These are phyloP conservation scores for Plectus sambesii DNA, from an alignment of 1,140 invertebrate species.

Conservation along the genomic window DNA sequence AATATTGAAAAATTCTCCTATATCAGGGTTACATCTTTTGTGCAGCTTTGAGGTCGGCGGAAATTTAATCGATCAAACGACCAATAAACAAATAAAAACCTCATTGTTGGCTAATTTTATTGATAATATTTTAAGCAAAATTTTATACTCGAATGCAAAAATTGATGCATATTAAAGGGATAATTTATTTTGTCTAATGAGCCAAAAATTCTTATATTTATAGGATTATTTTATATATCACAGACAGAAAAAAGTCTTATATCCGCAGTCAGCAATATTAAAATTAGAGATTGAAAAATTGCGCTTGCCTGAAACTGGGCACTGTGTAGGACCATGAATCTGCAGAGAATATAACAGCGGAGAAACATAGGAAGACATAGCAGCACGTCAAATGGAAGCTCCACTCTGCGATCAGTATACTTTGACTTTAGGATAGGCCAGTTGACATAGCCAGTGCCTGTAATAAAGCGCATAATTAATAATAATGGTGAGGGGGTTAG, in stretches of 20 bases:
- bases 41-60: too few relatives aligned
- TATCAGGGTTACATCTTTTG: too few relatives aligned
- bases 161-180: constrained; percentile 4
- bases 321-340: constrained; percentile 96
- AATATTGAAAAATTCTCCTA: too few relatives aligned
- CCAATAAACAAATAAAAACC: too few relatives aligned
- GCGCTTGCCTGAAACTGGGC: constrained; percentile 68
- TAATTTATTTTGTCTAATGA: constrained; percentile 4
- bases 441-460: constrained; percentile 16
- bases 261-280: constrained; percentile 1
- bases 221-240: too few relatives aligned
- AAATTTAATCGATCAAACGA: too few relatives aligned
- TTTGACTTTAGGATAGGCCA: constrained; percentile 24
- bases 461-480: constrained; percentile 14
- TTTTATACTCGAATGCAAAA: not conserved
- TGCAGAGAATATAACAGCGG: constrained; percentile 91
- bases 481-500: not conserved
- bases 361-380: constrained; percentile 98
- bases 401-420: constrained; percentile 6
- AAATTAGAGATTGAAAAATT: not conserved
- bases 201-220: too few relatives aligned
- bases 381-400: constrained; percentile 61
- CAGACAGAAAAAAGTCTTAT: too few relatives aligned
- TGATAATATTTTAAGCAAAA: constrained; percentile 8
- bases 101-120: too few relatives aligned